Conservation (phyloP, 2,797 vertebrate species). For the Labeo calbasu region DNA sequence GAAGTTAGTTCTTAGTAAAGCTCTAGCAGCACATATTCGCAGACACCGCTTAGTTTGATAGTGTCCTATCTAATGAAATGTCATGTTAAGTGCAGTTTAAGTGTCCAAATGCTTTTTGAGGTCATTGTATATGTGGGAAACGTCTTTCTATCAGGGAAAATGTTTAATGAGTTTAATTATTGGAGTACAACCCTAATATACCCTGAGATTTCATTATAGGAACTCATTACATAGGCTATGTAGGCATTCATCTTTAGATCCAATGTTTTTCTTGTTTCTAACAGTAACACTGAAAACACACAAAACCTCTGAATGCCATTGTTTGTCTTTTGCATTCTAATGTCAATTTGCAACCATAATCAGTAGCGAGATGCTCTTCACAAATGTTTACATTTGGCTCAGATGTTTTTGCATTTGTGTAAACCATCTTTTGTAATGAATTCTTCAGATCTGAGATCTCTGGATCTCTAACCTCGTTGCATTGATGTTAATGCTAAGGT, state of each 20-base stretch:
- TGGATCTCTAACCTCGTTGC: constrained; percentile 81
- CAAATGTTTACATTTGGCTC: constrained; percentile 32
- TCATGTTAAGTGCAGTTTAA: constrained; percentile 10
- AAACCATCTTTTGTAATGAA: constrained; percentile 20
- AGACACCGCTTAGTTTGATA: background rate
- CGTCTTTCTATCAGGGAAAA: background rate
- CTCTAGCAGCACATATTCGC: background rate
- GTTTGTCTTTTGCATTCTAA: constrained; percentile 23
- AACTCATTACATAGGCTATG: constrained; percentile 29
- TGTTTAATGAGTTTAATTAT: constrained; percentile 34
- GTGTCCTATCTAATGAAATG: background rate
- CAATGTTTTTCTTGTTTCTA: constrained; percentile 42
- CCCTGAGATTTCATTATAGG: constrained; percentile 33
- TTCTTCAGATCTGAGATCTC: constrained; percentile 19
- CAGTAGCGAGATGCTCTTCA: constrained; percentile 28
- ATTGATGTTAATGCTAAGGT: constrained; percentile 81
- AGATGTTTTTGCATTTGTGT: constrained; percentile 12
- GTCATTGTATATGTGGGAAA: constrained; percentile 3
- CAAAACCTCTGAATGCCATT: constrained; percentile 26
- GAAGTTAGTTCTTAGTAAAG: background rate
- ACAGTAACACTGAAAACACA: constrained; percentile 36
- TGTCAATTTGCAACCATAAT: constrained; percentile 12
- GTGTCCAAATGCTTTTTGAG: constrained; percentile 8
- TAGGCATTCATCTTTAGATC: constrained; percentile 17
- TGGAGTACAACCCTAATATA: constrained; percentile 12